phyloP scores from a whole-genome alignment of 2,888 invertebrate species.

The Eucera pruinosa region DNA sequence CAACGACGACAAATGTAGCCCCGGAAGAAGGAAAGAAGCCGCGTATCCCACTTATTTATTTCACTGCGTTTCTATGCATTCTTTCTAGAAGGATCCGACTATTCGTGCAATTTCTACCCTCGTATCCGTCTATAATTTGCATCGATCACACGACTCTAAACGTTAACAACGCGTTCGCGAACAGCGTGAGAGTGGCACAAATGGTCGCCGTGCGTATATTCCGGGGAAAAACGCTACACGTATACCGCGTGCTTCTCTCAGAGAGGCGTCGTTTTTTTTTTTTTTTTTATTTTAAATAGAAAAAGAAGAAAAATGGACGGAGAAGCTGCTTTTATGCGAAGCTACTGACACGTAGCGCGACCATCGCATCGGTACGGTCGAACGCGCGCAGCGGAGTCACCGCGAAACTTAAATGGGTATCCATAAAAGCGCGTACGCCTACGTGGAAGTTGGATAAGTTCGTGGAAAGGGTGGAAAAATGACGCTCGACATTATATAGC shows the following conservation, averaged over 20 bases:
- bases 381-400: constrained; percentile 24
- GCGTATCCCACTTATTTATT: constrained; percentile 1
- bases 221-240: constrained; percentile 26
- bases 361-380: constrained; percentile 14
- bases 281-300: no score
- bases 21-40: background rate
- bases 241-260: background rate
- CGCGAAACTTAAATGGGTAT: constrained; percentile 67
- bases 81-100: constrained; percentile 15
- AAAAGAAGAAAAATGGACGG: no score
- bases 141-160: constrained; percentile 58
- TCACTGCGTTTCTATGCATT: constrained; percentile 17
- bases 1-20: constrained; percentile 32
- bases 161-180: constrained; percentile 58
- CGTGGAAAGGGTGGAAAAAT: constrained; percentile 57
- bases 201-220: constrained; percentile 40
- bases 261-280: background rate
- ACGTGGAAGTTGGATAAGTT: constrained; percentile 66
- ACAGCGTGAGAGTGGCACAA: constrained; percentile 66
- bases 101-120: constrained; percentile 42
- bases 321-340: constrained; percentile 42
- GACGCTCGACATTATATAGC: constrained; percentile 48
- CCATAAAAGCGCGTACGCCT: constrained; percentile 66
- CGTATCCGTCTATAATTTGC: constrained; percentile 49
- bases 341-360: constrained; percentile 13